Evolutionary conservation across 2,888 invertebrate genomes (phyloP), one percentile per base, ranked within the genome.

Genomic region (Parnassius mnemosyne): DNA sequence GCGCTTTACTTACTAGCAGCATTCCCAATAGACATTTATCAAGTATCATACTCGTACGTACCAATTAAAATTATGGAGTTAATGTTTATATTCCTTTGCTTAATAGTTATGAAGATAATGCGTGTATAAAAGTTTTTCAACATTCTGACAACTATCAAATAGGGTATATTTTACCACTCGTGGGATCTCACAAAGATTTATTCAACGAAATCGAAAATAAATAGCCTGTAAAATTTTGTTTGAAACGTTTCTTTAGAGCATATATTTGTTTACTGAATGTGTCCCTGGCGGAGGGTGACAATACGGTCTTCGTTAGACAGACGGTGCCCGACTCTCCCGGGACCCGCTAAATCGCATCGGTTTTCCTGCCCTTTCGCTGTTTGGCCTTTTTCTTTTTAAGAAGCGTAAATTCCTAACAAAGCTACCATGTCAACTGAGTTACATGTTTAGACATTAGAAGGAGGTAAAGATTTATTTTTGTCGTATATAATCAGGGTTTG

Each of bases 291-390:
- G 74, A 73, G 78, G 78, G 85, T 84, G 87, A 87, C 85, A 87
- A 84, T 84, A 74, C 79, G 72, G 71, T 71, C 59, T 66, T 66
- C 67, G 71, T 68, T 65, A 71, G 74, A 72, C 75, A 76, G 73
- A 75, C 78, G 74, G 74, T 68, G 75, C 69, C 72, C 68, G 64
- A 66, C 74, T 74, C 81, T 78, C 81, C 72, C 71, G 87, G 84
- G 87, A 81, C 76, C 70, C 71, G 79, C 81, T 84, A 84, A 84
- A 86, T 84, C 84, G 84, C 83, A 83, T 85, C 82, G 83, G 82
- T 84, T 83, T 79, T 81, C 76, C 77, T 79, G 72, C 73, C 74
- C 72, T 75, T 81, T 78, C 78, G 78, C 84, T 77, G 78, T 76
- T 84, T 83, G 76, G 78, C 79, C 79, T 71, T 68, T 78, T 76